A percentile compares a stretch with the other conserved stretches of the same genome.
These are phyloP conservation scores for Drosophila punjabiensis DNA, from an alignment of 1,140 invertebrate genomes.

Conservation along the genomic window DNA sequence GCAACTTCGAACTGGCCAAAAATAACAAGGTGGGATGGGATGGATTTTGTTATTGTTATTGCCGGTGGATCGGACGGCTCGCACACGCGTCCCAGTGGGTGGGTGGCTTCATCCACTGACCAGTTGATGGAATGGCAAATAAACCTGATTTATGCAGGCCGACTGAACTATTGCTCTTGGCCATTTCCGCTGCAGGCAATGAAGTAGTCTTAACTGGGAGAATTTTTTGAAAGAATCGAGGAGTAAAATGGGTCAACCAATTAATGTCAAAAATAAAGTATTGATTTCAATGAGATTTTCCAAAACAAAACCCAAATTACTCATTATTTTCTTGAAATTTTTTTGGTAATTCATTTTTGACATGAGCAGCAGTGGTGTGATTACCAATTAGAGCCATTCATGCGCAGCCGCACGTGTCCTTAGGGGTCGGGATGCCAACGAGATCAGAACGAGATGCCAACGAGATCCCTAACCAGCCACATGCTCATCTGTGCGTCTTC, in stretches of 20 bases:
- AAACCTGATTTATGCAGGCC: conserved; percentile 38
- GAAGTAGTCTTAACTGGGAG: neutral
- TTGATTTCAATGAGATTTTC: neutral
- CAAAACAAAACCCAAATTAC: neutral
- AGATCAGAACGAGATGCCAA: conserved; percentile 7
- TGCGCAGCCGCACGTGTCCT: conserved; percentile 66
- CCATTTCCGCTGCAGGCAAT: conserved; percentile 34
- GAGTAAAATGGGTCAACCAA: neutral
- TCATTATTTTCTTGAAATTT: neutral
- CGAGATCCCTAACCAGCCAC: conserved; percentile 22
- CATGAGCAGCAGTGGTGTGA: conserved; percentile 10
- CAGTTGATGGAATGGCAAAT: conserved; percentile 45
- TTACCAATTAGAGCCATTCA: conserved; percentile 51
- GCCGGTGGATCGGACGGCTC: conserved; percentile 14
- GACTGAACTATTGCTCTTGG: conserved; percentile 4
- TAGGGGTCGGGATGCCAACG: conserved; percentile 9
- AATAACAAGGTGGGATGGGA: conserved; percentile 59
- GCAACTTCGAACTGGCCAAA: conserved; percentile 52
- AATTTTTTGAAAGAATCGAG: neutral
- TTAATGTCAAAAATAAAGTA: neutral
- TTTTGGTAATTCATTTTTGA: conserved; percentile 5
- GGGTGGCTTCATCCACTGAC: conserved; percentile 34
- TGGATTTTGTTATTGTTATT: conserved; percentile 55
- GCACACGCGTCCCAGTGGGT: conserved; percentile 51
- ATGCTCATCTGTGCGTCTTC: conserved; percentile 6